Conservation (phyloP, 2,888 invertebrate genomes). For the Chymomyza procnemis region DNA sequence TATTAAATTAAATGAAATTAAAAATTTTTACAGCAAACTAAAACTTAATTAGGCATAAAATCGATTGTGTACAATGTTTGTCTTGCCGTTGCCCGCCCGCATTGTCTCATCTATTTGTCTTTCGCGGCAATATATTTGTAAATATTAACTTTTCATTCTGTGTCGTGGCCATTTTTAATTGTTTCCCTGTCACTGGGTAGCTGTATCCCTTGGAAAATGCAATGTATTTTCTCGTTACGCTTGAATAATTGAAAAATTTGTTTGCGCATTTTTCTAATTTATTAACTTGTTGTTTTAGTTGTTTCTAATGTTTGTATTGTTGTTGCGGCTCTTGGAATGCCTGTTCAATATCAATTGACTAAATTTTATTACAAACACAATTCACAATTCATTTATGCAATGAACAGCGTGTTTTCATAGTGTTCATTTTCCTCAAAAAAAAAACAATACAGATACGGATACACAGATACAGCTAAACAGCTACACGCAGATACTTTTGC, state of each 20-base stretch:
- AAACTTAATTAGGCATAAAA: too few relatives aligned
- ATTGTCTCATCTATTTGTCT: too few relatives aligned
- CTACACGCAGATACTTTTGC: too few relatives aligned
- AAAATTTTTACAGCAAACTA: too few relatives aligned
- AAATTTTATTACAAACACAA: constrained; percentile 7
- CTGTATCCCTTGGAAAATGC: constrained; percentile 35
- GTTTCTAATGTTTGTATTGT: constrained; percentile 14
- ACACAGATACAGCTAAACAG: background rate
- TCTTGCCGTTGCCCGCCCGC: too few relatives aligned
- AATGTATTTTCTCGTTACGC: constrained; percentile 18
- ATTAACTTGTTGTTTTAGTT: constrained; percentile 22
- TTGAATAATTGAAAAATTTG: constrained; percentile 10
- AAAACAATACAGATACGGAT: background rate
- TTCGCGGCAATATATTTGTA: too few relatives aligned
- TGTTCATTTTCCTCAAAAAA: background rate
- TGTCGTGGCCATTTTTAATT: background rate
- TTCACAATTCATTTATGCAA: background rate
- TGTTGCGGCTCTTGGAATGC: background rate
- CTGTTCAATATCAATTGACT: constrained; percentile 21
- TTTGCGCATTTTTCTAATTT: constrained; percentile 36
- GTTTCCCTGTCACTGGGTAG: constrained; percentile 9
- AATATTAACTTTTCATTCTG: background rate
- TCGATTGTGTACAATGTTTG: too few relatives aligned
- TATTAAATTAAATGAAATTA: too few relatives aligned
- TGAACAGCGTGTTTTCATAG: background rate